These are phyloP conservation scores for Gadus macrocephalus DNA, from an alignment of 2,113 vertebrate genomes.

Conservation along the genomic window DNA sequence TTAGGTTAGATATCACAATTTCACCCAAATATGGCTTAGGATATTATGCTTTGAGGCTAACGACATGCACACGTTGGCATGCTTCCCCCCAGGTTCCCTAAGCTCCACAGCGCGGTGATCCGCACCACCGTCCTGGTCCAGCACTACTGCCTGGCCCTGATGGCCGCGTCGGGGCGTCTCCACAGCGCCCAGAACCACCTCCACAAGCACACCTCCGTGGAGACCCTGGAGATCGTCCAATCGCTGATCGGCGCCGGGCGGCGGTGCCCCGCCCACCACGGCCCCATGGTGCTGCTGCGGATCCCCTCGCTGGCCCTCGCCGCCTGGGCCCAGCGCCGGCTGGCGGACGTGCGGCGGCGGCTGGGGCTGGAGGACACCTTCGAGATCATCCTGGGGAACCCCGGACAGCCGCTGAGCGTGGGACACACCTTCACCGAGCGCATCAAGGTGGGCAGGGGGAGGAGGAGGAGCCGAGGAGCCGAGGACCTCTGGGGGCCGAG, in stretches of 20 bases:
- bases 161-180: constrained; percentile 82
- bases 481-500: no score
- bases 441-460: constrained; percentile 78
- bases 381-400: constrained; percentile 89
- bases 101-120: constrained; percentile 92
- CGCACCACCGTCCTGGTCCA: constrained; percentile 90
- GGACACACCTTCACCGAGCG: constrained; percentile 86
- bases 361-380: constrained; percentile 88
- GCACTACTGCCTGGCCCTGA: constrained; percentile 92
- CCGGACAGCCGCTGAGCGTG: constrained; percentile 77
- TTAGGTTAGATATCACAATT: no score
- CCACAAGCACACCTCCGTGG: constrained; percentile 93
- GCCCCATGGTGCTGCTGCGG: constrained; percentile 93
- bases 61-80: no score
- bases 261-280: constrained; percentile 84
- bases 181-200: constrained; percentile 65
- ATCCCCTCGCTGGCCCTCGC: constrained; percentile 89
- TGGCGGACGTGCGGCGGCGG: constrained; percentile 82
- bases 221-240: constrained; percentile 93
- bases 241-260: constrained; percentile 82
- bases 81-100: constrained; percentile 72
- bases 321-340: constrained; percentile 83
- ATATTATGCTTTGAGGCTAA: no score
- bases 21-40: no score
- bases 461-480: neutral